Conservation (phyloP, 2,113 vertebrate species). For the Acanthochromis polyacanthus region DNA sequence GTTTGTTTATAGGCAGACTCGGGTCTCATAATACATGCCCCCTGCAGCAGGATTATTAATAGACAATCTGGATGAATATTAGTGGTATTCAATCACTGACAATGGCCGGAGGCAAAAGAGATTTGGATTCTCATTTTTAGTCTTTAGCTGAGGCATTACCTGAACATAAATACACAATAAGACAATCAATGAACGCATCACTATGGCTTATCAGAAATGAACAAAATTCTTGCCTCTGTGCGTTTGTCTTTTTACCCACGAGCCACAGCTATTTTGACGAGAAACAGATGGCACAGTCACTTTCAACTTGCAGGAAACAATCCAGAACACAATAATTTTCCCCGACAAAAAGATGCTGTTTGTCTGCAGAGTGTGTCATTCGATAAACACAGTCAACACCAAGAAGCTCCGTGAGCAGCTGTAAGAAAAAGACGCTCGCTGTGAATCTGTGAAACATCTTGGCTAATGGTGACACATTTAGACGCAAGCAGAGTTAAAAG, state of each 20-base stretch:
- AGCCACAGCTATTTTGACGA: slow-evolving; percentile 16
- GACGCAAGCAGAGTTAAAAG: neutral
- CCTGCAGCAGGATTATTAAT: slow-evolving; percentile 61
- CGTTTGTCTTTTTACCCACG: neutral
- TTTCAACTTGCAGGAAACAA: slow-evolving; percentile 17
- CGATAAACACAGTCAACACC: neutral
- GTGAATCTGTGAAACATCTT: slow-evolving; percentile 11
- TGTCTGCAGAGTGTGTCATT: neutral
- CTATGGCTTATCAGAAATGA: slow-evolving; percentile 15
- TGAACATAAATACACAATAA: slow-evolving; percentile 24
- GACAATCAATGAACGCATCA: slow-evolving; percentile 11
- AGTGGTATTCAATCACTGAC: slow-evolving; percentile 48
- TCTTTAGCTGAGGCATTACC: slow-evolving; percentile 30
- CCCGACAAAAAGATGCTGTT: neutral
- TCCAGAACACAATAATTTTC: slow-evolving; percentile 14
- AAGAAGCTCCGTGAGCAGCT: slow-evolving; percentile 4
- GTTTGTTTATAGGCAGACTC: slow-evolving; percentile 50
- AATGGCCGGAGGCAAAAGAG: slow-evolving; percentile 35
- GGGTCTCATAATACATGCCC: slow-evolving; percentile 46
- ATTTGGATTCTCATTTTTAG: slow-evolving; percentile 31
- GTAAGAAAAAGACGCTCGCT: neutral
- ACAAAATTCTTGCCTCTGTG: neutral
- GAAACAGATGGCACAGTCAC: slow-evolving; percentile 11
- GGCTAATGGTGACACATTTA: neutral
- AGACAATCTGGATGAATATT: slow-evolving; percentile 61